These are phyloP conservation scores for Drosophila seclusa DNA, from an alignment of 2,888 invertebrate species.

Conservation along the genomic window DNA sequence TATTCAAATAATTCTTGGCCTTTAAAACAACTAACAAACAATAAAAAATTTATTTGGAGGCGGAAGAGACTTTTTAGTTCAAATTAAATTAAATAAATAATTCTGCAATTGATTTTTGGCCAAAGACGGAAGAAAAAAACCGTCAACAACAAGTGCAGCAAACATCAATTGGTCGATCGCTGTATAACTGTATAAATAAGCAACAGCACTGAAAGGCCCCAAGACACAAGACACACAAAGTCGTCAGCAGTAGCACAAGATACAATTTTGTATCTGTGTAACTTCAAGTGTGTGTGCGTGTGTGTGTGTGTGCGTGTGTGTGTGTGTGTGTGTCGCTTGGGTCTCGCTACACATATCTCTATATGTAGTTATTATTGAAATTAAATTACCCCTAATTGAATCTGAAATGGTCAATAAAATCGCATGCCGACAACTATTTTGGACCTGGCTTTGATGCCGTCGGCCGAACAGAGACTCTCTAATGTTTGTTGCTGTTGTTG, in stretches of 20 bases:
- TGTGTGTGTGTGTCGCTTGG: constrained; percentile 26
- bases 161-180: constrained; percentile 18
- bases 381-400: constrained; percentile 80
- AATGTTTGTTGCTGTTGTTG: constrained; percentile 29
- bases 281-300: constrained; percentile 10
- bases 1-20: background rate
- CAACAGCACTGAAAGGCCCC: constrained; percentile 17
- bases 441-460: constrained; percentile 62
- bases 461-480: constrained; percentile 12
- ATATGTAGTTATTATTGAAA: constrained; percentile 73
- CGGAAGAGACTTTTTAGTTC: background rate
- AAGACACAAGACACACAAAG: constrained; percentile 38
- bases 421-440: constrained; percentile 77
- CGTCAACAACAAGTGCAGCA: constrained; percentile 29
- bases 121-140: constrained; percentile 28
- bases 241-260: constrained; percentile 40
- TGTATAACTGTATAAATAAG: constrained; percentile 47
- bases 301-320: constrained; percentile 9
- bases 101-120: constrained; percentile 47
- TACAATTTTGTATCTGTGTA: constrained; percentile 36
- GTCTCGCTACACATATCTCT: constrained; percentile 49
- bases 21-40: background rate
- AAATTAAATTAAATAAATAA: background rate
- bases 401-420: constrained; percentile 80
- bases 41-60: background rate